Base-by-base conservation (phyloP, 2,113 vertebrate genomes). In the Sapajus apella region DNA sequence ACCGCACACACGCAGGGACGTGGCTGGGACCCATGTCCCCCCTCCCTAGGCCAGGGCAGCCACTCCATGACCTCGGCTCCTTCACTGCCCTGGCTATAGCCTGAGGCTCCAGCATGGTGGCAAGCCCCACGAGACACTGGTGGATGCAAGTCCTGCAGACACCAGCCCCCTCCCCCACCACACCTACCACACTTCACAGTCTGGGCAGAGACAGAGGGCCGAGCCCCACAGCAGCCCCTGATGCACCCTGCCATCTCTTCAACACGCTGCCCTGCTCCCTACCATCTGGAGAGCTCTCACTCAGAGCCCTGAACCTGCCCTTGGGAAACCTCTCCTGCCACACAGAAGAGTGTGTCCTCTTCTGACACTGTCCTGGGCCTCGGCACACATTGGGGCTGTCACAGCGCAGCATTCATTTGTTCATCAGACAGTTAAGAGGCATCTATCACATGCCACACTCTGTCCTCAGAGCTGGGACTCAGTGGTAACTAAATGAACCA, bases 11-110 rank as follows among this genome's bases (percentile, higher is more conserved):
- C 16, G 56, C 43, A 25, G 66, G 25, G 11, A 25, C 3, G 21
- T 4, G 52, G 40, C 23, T 8, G 55, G 32, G 18, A 55, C 20
- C 4, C 0, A 0, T 27, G 61, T 30, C 27, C 12, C 30, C 12
- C 27, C 61, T 30, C 61, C 61, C 27, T 32, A 64, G 5, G 61
- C 27, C 61, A 64, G 61, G 12, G 61, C 27, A 64, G 27, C 12
- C 27, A 30, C 61, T 64, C 61, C 13, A 64, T 64, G 61, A 64
- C 32, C 40, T 35, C 14, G 0, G 30, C 43, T 73, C 73, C 10
- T 81, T 66, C 95, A 43, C 18, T 21, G 21, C n/a, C 27, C 16
- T 13, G 47, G 75, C 35, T 20, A 27, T 52, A 64, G 58, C 72
- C 40, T 35, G 80, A 64, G 8, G 61, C 23, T 16, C 88, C 23